Conservation (phyloP, 2,888 invertebrate species). For the Pheosia tremula region DNA sequence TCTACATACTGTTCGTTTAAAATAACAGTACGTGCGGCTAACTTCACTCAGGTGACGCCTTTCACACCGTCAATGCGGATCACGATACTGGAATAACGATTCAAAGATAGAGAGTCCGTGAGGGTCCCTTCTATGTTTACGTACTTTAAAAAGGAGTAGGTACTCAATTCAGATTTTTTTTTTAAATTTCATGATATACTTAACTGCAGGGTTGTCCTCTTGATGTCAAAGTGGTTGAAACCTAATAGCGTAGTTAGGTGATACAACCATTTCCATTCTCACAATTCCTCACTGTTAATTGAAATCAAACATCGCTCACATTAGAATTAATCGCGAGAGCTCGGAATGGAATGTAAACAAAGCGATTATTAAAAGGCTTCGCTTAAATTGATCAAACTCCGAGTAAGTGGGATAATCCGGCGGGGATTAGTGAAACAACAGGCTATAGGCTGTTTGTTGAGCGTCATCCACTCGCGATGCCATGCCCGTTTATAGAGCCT, state of each 20-base stretch:
- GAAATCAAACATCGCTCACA: constrained; percentile 40
- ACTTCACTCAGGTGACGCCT: too few relatives aligned
- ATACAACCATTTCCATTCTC: not conserved
- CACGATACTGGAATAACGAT: too few relatives aligned
- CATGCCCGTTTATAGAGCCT: constrained; percentile 14
- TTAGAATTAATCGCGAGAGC: constrained; percentile 38
- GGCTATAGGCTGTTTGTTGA: constrained; percentile 37
- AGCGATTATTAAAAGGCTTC: constrained; percentile 55
- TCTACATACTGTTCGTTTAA: not conserved
- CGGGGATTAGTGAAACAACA: constrained; percentile 47
- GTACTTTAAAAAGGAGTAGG: too few relatives aligned
- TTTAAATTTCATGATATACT: too few relatives aligned
- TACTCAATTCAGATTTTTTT: too few relatives aligned
- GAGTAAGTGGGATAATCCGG: constrained; percentile 58
- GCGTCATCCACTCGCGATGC: constrained; percentile 37
- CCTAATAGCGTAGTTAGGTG: not conserved
- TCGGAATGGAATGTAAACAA: constrained; percentile 60
- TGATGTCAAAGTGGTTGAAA: too few relatives aligned
- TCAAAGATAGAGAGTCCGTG: too few relatives aligned
- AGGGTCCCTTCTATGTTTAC: too few relatives aligned
- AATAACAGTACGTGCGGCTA: not conserved
- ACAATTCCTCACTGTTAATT: constrained; percentile 19
- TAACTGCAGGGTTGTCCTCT: too few relatives aligned
- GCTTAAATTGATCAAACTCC: constrained; percentile 63
- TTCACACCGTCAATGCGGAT: too few relatives aligned